A percentile compares a stretch with the other conserved stretches of the same genome.
Evolutionary conservation across 2,113 vertebrate genomes (phyloP).

Genomic region (Aramus guarauna): DNA sequence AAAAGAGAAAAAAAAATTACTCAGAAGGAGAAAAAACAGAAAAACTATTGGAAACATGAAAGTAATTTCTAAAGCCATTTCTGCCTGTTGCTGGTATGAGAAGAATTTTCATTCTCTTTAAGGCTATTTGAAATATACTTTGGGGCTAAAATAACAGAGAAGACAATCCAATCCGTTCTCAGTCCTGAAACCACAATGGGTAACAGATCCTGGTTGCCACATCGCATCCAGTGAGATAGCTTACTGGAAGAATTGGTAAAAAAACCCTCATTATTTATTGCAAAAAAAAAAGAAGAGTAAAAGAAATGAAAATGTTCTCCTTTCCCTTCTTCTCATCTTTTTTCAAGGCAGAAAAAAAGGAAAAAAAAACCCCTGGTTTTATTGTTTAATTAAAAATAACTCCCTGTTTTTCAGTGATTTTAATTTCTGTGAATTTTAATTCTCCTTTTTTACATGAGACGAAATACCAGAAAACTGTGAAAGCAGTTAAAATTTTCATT

Average conservation of each 20-base stretch:
- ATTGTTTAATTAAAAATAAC: background rate
- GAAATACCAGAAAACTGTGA: background rate
- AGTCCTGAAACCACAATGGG: constrained; percentile 60
- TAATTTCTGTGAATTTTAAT: background rate
- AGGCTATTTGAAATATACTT: constrained; percentile 75
- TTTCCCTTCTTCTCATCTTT: background rate
- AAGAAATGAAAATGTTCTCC: background rate
- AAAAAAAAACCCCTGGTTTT: background rate
- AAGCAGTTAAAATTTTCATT: background rate
- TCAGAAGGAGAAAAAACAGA: constrained; percentile 55
- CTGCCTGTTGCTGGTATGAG: constrained; percentile 58
- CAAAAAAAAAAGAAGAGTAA: background rate
- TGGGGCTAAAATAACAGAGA: constrained; percentile 72
- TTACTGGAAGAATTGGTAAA: constrained; percentile 55
- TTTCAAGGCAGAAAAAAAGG: background rate
- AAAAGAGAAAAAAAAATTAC: background rate
- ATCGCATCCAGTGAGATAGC: background rate
- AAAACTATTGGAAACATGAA: constrained; percentile 67
- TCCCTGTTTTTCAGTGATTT: background rate
- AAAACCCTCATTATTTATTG: background rate
- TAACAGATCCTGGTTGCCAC: constrained; percentile 48
- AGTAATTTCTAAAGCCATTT: constrained; percentile 73
- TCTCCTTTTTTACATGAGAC: background rate
- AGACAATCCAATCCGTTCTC: constrained; percentile 63
- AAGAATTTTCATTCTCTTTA: constrained; percentile 77